phyloP scores from a whole-genome alignment of 1,140 invertebrate species.

The Brachionus manjavacas region DNA sequence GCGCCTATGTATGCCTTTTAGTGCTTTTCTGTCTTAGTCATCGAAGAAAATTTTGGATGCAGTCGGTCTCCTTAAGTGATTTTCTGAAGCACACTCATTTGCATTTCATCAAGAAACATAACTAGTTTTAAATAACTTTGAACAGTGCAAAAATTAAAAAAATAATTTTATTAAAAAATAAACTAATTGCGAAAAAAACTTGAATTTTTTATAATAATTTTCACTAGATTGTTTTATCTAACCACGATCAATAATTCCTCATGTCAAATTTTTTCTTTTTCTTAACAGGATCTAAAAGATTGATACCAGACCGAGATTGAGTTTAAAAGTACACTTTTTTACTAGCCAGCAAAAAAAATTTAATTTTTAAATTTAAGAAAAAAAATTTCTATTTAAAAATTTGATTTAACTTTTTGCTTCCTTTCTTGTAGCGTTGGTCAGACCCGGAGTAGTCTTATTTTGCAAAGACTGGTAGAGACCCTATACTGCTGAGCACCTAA shows the following conservation, averaged over 20 bases:
- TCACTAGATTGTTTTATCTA: not conserved
- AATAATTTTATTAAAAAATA: not conserved
- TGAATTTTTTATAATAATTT: slow-evolving; percentile 7
- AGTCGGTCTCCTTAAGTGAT: not conserved
- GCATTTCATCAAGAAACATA: not conserved
- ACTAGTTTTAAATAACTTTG: not conserved
- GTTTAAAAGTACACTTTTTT: not conserved
- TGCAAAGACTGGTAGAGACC: no score
- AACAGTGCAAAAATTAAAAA: not conserved
- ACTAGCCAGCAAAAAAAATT: not conserved
- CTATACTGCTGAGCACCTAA: no score
- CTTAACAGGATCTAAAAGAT: not conserved
- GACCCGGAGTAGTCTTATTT: no score
- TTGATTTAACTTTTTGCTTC: no score
- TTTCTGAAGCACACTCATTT: not conserved
- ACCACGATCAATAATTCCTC: not conserved
- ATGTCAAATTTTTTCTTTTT: not conserved
- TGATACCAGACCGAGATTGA: not conserved
- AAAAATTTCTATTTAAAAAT: no score
- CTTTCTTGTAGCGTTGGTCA: no score
- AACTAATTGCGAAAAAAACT: not conserved
- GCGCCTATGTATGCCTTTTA: not conserved
- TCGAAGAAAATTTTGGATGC: not conserved
- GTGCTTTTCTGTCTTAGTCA: not conserved
- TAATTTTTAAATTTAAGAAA: no score